Percentiles rank a stretch among this genome's conserved stretches.
phyloP scores from a whole-genome alignment of 2,888 invertebrate genomes.

The Tinea trinotella region DNA sequence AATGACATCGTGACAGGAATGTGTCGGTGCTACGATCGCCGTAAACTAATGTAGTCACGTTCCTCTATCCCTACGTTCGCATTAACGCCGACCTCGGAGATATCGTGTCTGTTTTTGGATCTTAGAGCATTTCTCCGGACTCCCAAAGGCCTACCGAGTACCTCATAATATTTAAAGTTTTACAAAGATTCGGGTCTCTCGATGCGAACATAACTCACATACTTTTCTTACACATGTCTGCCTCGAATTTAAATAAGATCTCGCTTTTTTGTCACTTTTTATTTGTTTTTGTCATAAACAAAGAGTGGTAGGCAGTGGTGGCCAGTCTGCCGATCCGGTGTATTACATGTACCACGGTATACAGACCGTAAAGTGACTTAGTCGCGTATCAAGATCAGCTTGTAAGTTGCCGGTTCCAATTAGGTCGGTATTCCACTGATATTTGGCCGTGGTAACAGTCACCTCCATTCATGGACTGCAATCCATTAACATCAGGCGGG shows the following conservation, averaged over 20 bases:
- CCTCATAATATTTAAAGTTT: constrained; percentile 58
- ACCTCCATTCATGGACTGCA: too few relatives aligned
- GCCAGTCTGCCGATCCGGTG: too few relatives aligned
- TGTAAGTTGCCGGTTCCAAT: too few relatives aligned
- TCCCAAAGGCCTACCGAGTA: constrained; percentile 23
- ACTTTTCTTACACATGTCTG: constrained; percentile 32
- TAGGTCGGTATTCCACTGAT: too few relatives aligned
- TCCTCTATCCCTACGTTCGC: neutral
- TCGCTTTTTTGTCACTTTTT: neutral
- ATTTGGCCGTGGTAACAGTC: too few relatives aligned
- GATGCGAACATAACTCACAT: constrained; percentile 53
- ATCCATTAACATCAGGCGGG: too few relatives aligned
- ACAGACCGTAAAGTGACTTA: too few relatives aligned
- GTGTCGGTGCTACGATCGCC: constrained; percentile 20
- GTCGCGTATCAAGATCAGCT: too few relatives aligned
- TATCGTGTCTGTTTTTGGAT: constrained; percentile 14
- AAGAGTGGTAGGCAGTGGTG: too few relatives aligned
- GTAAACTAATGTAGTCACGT: constrained; percentile 26
- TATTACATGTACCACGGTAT: too few relatives aligned
- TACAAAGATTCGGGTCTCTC: constrained; percentile 43
- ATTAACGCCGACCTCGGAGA: constrained; percentile 13
- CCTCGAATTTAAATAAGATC: constrained; percentile 60
- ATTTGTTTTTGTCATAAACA: neutral
- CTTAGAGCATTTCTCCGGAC: constrained; percentile 1
- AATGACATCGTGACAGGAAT: constrained; percentile 21